Conservation (phyloP, 2,797 vertebrate species). For the Salarias fasciatus region DNA sequence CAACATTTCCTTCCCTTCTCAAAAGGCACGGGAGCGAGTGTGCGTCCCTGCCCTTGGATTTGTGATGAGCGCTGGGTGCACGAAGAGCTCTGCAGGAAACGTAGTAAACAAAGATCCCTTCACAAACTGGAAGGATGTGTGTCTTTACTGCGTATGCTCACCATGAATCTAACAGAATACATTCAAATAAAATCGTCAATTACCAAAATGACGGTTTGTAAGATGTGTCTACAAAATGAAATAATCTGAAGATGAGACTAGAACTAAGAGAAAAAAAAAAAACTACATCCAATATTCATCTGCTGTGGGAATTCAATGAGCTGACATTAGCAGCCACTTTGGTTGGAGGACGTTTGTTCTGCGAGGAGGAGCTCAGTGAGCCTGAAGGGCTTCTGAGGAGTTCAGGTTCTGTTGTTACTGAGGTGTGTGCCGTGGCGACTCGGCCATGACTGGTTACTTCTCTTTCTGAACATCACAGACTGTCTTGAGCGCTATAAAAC, state of each 20-base stretch:
- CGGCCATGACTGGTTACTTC: too few relatives aligned
- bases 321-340: conserved; percentile 39
- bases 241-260: conserved; percentile 15
- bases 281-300: conserved; percentile 71
- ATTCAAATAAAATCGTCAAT: too few relatives aligned
- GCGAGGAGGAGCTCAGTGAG: too few relatives aligned
- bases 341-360: too few relatives aligned
- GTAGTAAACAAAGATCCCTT: neutral
- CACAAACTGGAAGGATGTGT: conserved; percentile 6
- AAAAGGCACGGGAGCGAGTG: conserved; percentile 1
- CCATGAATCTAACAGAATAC: too few relatives aligned
- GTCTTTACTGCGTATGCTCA: too few relatives aligned
- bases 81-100: conserved; percentile 1
- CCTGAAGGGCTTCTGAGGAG: too few relatives aligned
- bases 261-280: conserved; percentile 38
- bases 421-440: too few relatives aligned
- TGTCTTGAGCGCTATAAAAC: too few relatives aligned
- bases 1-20: conserved; percentile 26
- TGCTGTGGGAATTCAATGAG: conserved; percentile 42
- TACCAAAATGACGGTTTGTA: too few relatives aligned
- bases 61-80: conserved; percentile 11
- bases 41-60: conserved; percentile 19
- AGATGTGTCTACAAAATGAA: conserved; percentile 14
- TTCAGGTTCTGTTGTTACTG: too few relatives aligned
- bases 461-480: too few relatives aligned